Evolutionary conservation across 92 coral and sea anemone genomes (phyloP), one percentile per base, ranked within the genome.

Genomic region (Siderastrea radians): DNA sequence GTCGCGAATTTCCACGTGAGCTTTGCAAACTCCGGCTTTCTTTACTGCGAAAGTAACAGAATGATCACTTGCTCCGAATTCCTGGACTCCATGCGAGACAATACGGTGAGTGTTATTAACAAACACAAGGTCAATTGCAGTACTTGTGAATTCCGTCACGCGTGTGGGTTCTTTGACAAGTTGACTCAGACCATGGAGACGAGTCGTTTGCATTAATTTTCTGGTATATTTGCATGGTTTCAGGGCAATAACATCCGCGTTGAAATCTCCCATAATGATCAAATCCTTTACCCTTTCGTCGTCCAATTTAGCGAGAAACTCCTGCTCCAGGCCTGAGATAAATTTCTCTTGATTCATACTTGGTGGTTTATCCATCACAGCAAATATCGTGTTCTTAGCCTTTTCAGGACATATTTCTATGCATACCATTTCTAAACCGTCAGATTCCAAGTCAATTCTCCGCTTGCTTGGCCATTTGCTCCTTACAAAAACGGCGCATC

Each of bases 21-120:
- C 38, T 26, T 26, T 26, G 38, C 38, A 26, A 26, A 26, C 38
- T 26, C 38, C 38, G 38, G 38, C 38, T 26, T 26, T 26, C 38
- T 26, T 26, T 46, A 82, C 81, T 16, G 73, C 84, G 64, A 91
- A 91, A 59, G 82, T 83, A 87, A 91, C 64, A 13, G 94, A 91
- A 52, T 91, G 90, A 86, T 91, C 84, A 57, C 90, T 75, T 43
- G 80, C 86, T 46, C 72, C 90, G 67, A 78, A 90, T 57, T 79
- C 79, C 68, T 85, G 93, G 12, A 90, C 93, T 50, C 87, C 87
- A 65, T 85, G 83, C 73, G 90, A 79, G 49, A 65, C 80, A 81
- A 91, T 80, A 69, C 90, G 90, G 69, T 91, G 88, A 49, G 49
- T 2, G 67, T 91, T 86, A 68, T 80, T 90, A 8, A 90, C 90